Percentiles rank a stretch among this genome's conserved stretches.
phyloP scores from a whole-genome alignment of 2,113 vertebrate species.

The Nycticebus coucang region DNA sequence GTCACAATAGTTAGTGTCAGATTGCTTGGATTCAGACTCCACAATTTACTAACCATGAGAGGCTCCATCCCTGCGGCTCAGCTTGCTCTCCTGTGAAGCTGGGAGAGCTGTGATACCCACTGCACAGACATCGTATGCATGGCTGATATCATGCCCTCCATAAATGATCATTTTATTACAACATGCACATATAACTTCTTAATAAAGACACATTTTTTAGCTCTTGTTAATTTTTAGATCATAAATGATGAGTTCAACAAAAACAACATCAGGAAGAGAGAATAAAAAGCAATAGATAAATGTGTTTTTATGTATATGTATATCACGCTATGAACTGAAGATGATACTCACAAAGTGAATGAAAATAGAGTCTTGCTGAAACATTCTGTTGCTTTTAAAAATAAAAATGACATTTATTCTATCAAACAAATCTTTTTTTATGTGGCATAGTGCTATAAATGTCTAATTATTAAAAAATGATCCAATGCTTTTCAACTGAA shows the following conservation, averaged over 20 bases:
- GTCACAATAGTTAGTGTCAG: neutral
- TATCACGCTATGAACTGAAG: neutral
- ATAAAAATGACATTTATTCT: neutral
- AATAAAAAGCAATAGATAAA: neutral
- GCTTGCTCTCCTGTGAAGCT: neutral
- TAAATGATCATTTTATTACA: neutral
- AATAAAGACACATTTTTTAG: neutral
- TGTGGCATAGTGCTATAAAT: neutral
- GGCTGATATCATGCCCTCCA: neutral
- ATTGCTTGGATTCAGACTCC: neutral
- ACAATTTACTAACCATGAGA: neutral
- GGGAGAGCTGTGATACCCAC: neutral
- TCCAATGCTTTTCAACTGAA: neutral
- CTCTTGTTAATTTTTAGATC: neutral
- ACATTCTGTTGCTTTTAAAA: neutral
- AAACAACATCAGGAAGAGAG: neutral
- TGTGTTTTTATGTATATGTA: neutral
- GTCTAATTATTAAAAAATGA: neutral
- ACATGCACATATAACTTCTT: neutral
- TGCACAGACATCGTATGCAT: neutral
- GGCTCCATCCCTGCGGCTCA: neutral
- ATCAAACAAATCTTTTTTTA: neutral
- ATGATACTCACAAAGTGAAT: neutral
- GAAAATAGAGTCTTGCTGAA: neutral
- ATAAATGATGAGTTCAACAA: neutral